Evolutionary conservation across 2,888 invertebrate species (phyloP).

Genomic region (Chesias legatella): DNA sequence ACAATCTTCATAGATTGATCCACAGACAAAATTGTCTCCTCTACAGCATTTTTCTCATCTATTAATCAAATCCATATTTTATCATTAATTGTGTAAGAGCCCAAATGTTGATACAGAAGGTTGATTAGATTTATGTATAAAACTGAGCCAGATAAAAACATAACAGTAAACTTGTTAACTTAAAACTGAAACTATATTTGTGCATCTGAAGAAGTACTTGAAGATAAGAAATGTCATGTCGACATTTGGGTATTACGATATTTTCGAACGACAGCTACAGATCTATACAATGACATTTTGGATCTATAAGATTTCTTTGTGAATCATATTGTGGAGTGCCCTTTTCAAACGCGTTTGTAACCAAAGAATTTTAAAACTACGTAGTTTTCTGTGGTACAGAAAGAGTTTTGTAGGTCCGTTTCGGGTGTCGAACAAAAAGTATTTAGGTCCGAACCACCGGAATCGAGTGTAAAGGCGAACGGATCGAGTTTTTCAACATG

Average conservation of each 20-base stretch:
- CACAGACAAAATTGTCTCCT: too few species aligned
- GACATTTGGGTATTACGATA: constrained; percentile 18
- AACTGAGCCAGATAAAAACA: background rate
- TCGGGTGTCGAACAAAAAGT: constrained; percentile 27
- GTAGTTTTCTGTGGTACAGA: background rate
- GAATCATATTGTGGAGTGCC: too few species aligned
- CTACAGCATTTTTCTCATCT: too few species aligned
- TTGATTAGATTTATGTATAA: too few species aligned
- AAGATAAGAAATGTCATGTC: constrained; percentile 11
- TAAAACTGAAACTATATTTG: background rate
- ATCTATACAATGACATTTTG: too few species aligned
- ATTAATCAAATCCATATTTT: too few species aligned
- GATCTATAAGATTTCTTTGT: too few species aligned
- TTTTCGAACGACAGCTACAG: constrained; percentile 9
- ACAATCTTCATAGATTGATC: too few species aligned
- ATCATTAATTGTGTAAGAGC: too few species aligned
- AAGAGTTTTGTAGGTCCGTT: constrained; percentile 15
- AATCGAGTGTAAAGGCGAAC: constrained; percentile 32
- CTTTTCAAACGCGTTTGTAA: too few species aligned
- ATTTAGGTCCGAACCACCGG: constrained; percentile 31
- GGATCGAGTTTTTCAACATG: constrained; percentile 56
- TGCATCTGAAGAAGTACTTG: constrained; percentile 1
- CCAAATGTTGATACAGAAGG: too few species aligned
- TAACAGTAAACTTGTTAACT: background rate
- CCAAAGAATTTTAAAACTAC: too few species aligned